A percentile compares a stretch with the other conserved stretches of the same genome.
Evolutionary conservation across 2,888 invertebrate species (phyloP).

Genomic region (Corbicula japonica): DNA sequence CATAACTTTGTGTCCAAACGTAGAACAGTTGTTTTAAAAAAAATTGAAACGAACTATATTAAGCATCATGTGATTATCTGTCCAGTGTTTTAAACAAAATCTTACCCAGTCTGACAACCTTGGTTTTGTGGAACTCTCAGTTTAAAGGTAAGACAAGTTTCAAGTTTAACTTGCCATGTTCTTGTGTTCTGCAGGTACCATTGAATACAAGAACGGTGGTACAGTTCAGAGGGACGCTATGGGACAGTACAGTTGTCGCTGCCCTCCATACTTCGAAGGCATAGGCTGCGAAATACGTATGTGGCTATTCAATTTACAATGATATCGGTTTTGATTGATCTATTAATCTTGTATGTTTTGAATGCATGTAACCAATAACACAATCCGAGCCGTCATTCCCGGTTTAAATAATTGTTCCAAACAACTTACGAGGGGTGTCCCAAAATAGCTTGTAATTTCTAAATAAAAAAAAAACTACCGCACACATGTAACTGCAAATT

Average conservation of each 20-base stretch:
- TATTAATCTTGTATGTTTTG: neutral
- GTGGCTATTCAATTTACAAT: neutral
- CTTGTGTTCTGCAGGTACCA: constrained; percentile 1
- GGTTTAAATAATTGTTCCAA: neutral
- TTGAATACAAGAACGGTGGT: constrained; percentile 33
- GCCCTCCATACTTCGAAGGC: constrained; percentile 22
- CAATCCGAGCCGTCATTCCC: neutral
- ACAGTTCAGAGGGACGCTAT: neutral
- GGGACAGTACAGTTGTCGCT: neutral
- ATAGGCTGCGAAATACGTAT: constrained; percentile 38
- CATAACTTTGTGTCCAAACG: neutral
- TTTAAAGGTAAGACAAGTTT: no score
- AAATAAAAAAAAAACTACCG: no score
- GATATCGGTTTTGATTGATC: neutral
- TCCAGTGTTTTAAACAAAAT: no score
- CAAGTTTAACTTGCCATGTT: no score
- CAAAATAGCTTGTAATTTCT: neutral
- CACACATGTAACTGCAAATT: no score
- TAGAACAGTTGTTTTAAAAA: neutral
- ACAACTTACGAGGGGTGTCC: no score
- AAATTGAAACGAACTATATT: no score
- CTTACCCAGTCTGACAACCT: neutral
- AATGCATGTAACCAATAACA: neutral
- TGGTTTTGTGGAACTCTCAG: no score
- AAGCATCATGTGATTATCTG: no score